A percentile compares a stretch with the other conserved stretches of the same genome.
phyloP scores from a whole-genome alignment of 2,888 invertebrate genomes.

The Oscheius onirici region DNA sequence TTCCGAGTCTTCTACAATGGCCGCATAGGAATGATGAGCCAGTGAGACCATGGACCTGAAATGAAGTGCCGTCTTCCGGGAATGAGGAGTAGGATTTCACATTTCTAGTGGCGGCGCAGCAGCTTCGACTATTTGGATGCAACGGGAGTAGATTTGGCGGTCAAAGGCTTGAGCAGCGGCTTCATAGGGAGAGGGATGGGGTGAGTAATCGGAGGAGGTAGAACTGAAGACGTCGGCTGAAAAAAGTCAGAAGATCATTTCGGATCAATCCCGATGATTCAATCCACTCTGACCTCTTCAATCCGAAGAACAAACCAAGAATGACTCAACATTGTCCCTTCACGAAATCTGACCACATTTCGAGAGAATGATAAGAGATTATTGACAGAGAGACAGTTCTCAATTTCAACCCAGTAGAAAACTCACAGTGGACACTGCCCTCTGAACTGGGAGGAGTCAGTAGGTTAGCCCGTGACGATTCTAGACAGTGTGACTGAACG shows the following conservation, averaged over 20 bases:
- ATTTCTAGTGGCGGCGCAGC: constrained; percentile 33
- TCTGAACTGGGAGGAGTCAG: constrained; percentile 41
- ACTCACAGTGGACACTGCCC: constrained; percentile 44
- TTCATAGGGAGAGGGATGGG: constrained; percentile 2
- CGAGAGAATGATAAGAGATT: background rate
- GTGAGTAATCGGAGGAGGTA: constrained; percentile 5
- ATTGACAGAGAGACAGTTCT: background rate
- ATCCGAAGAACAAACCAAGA: background rate
- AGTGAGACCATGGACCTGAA: constrained; percentile 47
- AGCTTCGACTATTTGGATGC: constrained; percentile 46
- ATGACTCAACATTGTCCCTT: constrained; percentile 1
- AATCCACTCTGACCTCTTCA: constrained; percentile 2
- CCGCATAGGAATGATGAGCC: constrained; percentile 48
- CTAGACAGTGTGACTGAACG: constrained; percentile 19
- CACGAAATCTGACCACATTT: background rate
- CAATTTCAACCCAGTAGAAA: background rate
- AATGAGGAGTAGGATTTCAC: constrained; percentile 3
- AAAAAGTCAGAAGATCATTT: background rate
- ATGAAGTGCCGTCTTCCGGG: constrained; percentile 10
- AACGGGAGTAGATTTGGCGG: constrained; percentile 54
- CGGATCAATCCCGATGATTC: background rate
- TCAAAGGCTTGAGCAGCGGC: constrained; percentile 47
- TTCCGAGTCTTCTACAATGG: constrained; percentile 45
- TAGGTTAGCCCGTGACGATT: constrained; percentile 23
- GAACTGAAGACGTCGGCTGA: constrained; percentile 13